Evolutionary conservation across 2,888 invertebrate species (phyloP).

Genomic region (Ganaspis brasiliensis): DNA sequence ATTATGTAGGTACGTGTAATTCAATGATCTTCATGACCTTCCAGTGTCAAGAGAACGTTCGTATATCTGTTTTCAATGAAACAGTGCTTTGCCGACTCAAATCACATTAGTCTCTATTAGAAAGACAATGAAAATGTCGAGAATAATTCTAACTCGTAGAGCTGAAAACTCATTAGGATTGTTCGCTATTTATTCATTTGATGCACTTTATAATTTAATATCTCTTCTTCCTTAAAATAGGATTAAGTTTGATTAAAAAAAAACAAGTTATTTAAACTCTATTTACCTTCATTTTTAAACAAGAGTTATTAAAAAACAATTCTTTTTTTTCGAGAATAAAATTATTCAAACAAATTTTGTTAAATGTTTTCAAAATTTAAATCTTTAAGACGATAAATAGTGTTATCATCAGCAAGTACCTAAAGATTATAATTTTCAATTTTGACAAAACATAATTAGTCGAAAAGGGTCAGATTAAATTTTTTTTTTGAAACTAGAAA

Average conservation of each 20-base stretch:
- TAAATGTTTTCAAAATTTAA: too few relatives aligned
- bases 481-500: not conserved
- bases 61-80: conserved; percentile 30
- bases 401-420: too few relatives aligned
- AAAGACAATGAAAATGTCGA: not conserved
- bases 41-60: conserved; percentile 7
- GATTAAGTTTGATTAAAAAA: not conserved
- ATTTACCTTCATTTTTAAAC: not conserved
- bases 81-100: conserved; percentile 8
- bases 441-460: not conserved
- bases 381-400: too few relatives aligned
- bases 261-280: not conserved
- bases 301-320: not conserved
- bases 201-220: not conserved
- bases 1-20: conserved; percentile 16
- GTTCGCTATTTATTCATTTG: not conserved
- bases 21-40: conserved; percentile 40
- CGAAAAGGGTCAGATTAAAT: not conserved
- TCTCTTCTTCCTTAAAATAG: not conserved
- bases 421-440: not conserved
- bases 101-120: conserved; percentile 33
- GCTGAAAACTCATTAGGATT: conserved; percentile 12
- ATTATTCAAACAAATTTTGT: too few relatives aligned
- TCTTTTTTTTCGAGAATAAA: too few relatives aligned
- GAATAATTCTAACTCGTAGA: conserved; percentile 4